A percentile compares a stretch with the other conserved stretches of the same genome.
Conservation (phyloP, 2,888 invertebrate genomes). For the Tenthredo notha region DNA sequence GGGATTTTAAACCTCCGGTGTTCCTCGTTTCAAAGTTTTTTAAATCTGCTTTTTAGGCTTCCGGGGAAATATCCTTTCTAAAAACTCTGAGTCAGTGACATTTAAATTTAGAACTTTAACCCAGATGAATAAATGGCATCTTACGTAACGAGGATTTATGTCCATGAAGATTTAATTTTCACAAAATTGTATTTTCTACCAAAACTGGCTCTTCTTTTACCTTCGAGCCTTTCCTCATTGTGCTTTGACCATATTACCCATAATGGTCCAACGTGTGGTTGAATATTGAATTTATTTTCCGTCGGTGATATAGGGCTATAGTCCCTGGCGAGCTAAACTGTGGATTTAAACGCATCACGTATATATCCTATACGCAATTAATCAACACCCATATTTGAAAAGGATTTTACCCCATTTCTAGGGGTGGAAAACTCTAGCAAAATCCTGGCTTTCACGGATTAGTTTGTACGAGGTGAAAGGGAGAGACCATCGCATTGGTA, state of each 20-base stretch:
- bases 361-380: constrained; percentile 38
- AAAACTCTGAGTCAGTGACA: too few relatives aligned
- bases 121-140: too few relatives aligned
- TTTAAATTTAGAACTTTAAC: too few relatives aligned
- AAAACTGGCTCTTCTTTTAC: too few relatives aligned
- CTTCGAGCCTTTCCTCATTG: neutral
- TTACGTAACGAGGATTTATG: too few relatives aligned
- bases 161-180: too few relatives aligned
- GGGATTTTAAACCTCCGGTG: too few relatives aligned
- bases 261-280: neutral
- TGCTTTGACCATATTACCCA: neutral
- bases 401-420: constrained; percentile 23
- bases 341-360: constrained; percentile 43
- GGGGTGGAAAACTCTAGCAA: constrained; percentile 14
- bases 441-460: constrained; percentile 18
- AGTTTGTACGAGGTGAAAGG: constrained; percentile 7
- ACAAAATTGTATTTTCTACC: too few relatives aligned
- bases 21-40: too few relatives aligned
- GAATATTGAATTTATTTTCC: constrained; percentile 30
- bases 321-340: constrained; percentile 21
- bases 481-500: constrained; percentile 19
- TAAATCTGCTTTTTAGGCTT: too few relatives aligned
- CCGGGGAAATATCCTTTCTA: too few relatives aligned
- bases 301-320: constrained; percentile 10
- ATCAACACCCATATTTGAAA: constrained; percentile 46